Base-by-base conservation (phyloP, 2,797 vertebrate genomes). In the Rhynchotus rufescens region DNA sequence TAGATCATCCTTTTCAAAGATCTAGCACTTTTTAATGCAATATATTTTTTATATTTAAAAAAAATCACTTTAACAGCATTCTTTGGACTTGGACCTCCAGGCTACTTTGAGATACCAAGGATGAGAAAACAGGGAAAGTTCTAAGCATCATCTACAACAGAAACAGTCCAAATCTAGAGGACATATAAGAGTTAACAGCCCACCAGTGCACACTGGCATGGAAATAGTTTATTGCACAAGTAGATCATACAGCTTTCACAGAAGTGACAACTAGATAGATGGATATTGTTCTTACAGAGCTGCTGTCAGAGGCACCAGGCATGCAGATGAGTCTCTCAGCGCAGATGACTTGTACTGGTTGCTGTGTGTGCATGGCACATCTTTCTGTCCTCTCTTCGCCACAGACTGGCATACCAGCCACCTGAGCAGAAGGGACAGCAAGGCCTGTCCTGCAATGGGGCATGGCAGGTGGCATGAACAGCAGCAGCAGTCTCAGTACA, bases 271-370 rank as follows among this genome's bases (percentile, higher is more conserved):
- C 42, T 12, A 67, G 12, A 49, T 0, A 36, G 22, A 6, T 2
- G 6, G 8, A 4, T 57, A 11, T 10, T 30, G 69, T 59, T 36
- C 62, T 59, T 15, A 79, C 0, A 0, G 45, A 62, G n/a, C 26
- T 81, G 25, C 30, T 4, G 4, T 17, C 45, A 44, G 30, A 80
- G 38, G 20, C 64, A 23, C 30, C 21, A 8, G 0, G 4, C 52
- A 64, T 5, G 6, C 51, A 77, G 36, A 12, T 3, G 0, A 26
- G 57, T n/a, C 47, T 64, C 57, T 30, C 15, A 15, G 52, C 30
- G 44, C 44, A 49, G 22, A 28, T 0, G 1, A 28, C 56, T 4
- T 2, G 52, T 44, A 23, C 34, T 23, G 21, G 44, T 16, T 56
- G 34, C 61, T 66, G 23, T 26, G 34, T 16, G 32, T 28, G 16